phyloP scores from a whole-genome alignment of 2,888 invertebrate genomes.

The Pachycephus smyrnensis region DNA sequence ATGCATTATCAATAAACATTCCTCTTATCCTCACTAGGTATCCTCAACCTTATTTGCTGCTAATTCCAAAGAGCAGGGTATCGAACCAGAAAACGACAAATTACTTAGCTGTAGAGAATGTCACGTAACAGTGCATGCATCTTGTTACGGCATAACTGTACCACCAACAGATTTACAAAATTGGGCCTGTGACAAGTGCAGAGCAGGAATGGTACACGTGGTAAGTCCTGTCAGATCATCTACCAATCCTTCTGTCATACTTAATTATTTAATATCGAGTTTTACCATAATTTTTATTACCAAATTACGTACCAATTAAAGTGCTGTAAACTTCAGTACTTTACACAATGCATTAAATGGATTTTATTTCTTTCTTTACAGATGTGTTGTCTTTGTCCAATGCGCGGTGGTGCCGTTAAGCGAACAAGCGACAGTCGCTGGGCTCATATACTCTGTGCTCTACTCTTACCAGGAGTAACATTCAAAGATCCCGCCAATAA shows the following conservation, averaged over 20 bases:
- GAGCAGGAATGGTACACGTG: conserved; percentile 56
- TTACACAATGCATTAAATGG: neutral
- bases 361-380: conserved; percentile 35
- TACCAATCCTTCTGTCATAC: neutral
- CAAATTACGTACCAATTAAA: neutral
- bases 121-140: conserved; percentile 72
- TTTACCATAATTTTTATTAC: too few species aligned
- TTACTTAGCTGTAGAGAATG: conserved; percentile 71
- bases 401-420: conserved; percentile 75
- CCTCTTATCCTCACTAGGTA: conserved; percentile 39
- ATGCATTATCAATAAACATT: neutral
- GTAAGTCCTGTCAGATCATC: conserved; percentile 43
- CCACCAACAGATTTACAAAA: conserved; percentile 55
- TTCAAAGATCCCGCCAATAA: conserved; percentile 68
- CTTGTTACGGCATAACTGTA: conserved; percentile 66
- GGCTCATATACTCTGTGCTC: conserved; percentile 77
- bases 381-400: conserved; percentile 71
- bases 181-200: conserved; percentile 68
- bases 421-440: conserved; percentile 73
- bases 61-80: conserved; percentile 59
- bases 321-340: too few species aligned
- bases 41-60: conserved; percentile 60
- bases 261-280: neutral
- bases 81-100: conserved; percentile 59
- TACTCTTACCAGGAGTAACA: conserved; percentile 74